Percentiles rank a stretch among this genome's conserved stretches.
phyloP scores from a whole-genome alignment of 2,888 invertebrate species.

The Amphipyra berbera region DNA sequence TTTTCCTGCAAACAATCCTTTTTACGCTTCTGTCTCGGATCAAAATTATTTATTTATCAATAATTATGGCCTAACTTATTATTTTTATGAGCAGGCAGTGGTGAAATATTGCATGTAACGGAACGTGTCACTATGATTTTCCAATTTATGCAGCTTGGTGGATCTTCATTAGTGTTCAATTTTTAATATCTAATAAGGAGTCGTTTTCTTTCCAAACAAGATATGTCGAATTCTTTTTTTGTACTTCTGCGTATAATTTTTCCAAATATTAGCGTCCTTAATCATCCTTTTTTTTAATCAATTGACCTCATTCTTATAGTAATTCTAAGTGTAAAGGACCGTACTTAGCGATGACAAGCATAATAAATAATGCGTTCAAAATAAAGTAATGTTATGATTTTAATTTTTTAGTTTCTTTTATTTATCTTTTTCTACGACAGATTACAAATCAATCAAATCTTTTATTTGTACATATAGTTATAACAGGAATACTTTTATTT shows the following conservation, averaged over 20 bases:
- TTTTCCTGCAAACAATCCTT: conserved; percentile 3
- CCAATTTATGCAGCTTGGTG: conserved; percentile 10
- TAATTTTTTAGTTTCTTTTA: background rate
- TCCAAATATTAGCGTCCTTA: too few species aligned
- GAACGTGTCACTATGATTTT: background rate
- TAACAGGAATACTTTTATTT: background rate
- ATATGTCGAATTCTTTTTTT: background rate
- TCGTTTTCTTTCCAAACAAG: background rate
- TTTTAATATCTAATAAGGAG: background rate
- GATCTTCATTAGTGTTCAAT: background rate
- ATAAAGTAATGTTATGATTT: conserved; percentile 2
- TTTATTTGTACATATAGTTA: background rate
- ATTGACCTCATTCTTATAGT: background rate
- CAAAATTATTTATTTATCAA: background rate
- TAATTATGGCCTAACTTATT: background rate
- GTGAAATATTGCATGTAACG: conserved; percentile 11
- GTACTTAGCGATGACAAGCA: conserved; percentile 70
- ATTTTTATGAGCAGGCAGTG: too few species aligned
- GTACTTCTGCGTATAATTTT: background rate
- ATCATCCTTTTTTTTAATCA: too few species aligned
- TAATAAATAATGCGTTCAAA: conserved; percentile 66
- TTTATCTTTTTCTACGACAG: background rate
- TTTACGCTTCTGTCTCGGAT: conserved; percentile 7
- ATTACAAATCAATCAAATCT: background rate
- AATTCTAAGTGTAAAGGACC: conserved; percentile 41